Evolutionary conservation across 2,888 invertebrate species (phyloP), one percentile per base, ranked within the genome.

Genomic region (Philereme transversata): DNA sequence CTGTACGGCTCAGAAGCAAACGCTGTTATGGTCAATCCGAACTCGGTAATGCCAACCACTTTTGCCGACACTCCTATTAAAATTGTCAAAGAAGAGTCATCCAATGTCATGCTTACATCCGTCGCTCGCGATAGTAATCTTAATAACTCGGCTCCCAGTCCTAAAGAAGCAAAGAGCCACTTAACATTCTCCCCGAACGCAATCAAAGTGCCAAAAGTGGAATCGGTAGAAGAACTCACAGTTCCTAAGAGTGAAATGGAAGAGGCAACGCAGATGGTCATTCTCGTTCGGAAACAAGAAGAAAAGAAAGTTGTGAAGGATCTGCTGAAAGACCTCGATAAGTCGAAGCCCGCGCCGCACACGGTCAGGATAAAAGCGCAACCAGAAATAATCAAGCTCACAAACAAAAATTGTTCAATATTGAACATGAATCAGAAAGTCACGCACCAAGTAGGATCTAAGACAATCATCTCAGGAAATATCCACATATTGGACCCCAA

Each of bases 11-110:
- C 94, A 7, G 96, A 96, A 79, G 95, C 95, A 46, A 95, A 95
- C 65, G 95, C 95, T 9, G 95, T 97, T 68, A 95, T 97, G 94
- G 98, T 98, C 5, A 97, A 98, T 88, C 98, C 98, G 4, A 97
- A 97, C 78, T 97, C 96, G 35, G 97, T 97, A 47, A 96, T 97
- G 95, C 97, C 98, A 2, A 93, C 96, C 44, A 94, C 96, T 68
- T 94, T 95, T 62, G 90, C 92, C 33, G 93, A 93, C 69, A 92
- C 92, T 5, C 93, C 92, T 35, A 81, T 88, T 7, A 92, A 92
- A 74, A 86, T 77, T 64, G 90, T 91, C 5, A 92, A 93, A 73
- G 92, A 93, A 73, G 92, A 91, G 69, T 86, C 92, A 4, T 91
- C 92, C 2, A 88, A 92, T 73, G 70, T 93, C 64, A 75, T 93